Conservation (phyloP, 2,113 vertebrate genomes). For the Micromys minutus region DNA sequence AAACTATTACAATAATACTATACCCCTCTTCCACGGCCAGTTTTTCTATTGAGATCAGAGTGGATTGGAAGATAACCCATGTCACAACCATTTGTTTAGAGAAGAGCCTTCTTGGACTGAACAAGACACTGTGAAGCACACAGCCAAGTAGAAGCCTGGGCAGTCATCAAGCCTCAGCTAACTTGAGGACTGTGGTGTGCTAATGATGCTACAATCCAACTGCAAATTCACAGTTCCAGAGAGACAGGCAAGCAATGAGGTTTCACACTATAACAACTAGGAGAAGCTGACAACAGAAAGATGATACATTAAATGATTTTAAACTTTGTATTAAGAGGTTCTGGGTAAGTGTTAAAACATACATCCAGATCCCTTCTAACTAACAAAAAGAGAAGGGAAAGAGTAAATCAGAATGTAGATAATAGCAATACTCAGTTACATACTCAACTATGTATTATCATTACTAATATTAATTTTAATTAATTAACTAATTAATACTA, state of each 20-base stretch:
- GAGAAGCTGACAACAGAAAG: neutral
- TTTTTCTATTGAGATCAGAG: neutral
- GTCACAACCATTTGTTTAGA: conserved; percentile 58
- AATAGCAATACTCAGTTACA: neutral
- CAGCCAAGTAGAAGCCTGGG: neutral
- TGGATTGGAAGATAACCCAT: conserved; percentile 60
- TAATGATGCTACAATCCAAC: neutral
- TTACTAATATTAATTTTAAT: too few species aligned
- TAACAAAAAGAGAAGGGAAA: neutral
- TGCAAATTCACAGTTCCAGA: neutral
- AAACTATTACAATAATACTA: conserved; percentile 43
- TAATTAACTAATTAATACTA: too few species aligned
- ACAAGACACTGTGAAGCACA: conserved; percentile 12
- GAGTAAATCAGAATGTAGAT: neutral
- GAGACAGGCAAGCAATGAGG: neutral
- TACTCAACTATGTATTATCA: neutral
- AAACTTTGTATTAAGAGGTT: neutral
- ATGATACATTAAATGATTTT: neutral
- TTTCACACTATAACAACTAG: neutral
- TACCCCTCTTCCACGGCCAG: neutral
- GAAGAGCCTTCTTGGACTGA: conserved; percentile 53
- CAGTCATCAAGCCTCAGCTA: neutral
- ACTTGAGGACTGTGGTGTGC: neutral
- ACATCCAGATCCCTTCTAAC: neutral
- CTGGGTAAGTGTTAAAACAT: neutral